These are phyloP conservation scores for Bucorvus abyssinicus DNA, from an alignment of 2,797 vertebrate genomes.

Conservation along the genomic window DNA sequence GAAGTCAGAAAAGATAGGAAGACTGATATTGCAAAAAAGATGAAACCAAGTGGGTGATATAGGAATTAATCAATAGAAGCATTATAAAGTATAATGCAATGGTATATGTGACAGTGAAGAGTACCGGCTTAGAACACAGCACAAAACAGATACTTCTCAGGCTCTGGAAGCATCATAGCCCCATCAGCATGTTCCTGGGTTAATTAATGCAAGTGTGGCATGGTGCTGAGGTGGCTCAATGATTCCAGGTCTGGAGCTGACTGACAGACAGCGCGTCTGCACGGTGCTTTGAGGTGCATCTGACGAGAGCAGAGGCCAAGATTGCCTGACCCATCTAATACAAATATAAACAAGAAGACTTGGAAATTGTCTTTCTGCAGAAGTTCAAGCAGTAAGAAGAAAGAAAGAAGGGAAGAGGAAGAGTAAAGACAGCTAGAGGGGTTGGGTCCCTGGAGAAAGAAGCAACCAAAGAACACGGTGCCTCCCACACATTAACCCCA, in stretches of 20 bases:
- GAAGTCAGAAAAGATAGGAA: background rate
- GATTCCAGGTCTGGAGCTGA: background rate
- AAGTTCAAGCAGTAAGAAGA: background rate
- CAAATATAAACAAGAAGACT: background rate
- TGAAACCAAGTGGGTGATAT: background rate
- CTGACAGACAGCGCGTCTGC: fast-evolving
- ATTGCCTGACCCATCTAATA: background rate
- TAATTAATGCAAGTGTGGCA: background rate
- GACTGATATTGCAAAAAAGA: background rate
- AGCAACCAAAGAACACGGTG: background rate
- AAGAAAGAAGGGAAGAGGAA: background rate
- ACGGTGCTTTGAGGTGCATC: background rate
- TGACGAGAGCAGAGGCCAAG: background rate
- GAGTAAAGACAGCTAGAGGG: background rate
- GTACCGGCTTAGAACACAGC: background rate
- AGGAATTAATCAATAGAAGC: background rate
- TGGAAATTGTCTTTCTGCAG: background rate
- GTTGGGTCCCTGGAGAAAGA: background rate
- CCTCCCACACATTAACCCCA: background rate
- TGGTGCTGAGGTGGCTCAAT: background rate
- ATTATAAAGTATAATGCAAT: background rate
- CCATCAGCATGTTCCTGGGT: background rate
- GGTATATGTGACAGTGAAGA: background rate
- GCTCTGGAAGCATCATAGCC: background rate
- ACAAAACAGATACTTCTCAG: background rate